Percentiles rank a stretch among this genome's conserved stretches.
phyloP scores from a whole-genome alignment of 1,140 invertebrate species.

The Piezodorus guildinii region DNA sequence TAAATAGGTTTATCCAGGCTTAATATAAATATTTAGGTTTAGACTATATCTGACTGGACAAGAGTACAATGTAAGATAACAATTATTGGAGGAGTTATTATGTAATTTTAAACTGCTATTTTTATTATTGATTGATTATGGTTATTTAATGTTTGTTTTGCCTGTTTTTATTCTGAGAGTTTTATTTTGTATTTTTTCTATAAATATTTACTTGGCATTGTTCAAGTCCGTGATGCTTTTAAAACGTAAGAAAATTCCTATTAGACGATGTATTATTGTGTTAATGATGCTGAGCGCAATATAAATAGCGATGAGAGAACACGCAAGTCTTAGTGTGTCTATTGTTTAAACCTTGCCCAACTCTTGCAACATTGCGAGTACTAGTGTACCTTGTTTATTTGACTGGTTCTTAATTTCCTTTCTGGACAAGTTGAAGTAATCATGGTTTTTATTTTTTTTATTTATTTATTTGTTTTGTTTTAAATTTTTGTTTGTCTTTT shows the following conservation, averaged over 20 bases:
- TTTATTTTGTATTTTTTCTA: conserved; percentile 29
- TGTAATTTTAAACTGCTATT: conserved; percentile 28
- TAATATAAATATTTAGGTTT: conserved; percentile 30
- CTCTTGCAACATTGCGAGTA: conserved; percentile 29
- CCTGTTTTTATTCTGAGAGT: conserved; percentile 29
- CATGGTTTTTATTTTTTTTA: conserved; percentile 20
- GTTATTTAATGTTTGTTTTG: conserved; percentile 27
- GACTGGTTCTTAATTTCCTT: neutral
- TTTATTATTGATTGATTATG: conserved; percentile 28
- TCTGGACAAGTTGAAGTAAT: conserved; percentile 29
- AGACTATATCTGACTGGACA: conserved; percentile 28
- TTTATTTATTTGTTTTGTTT: conserved; percentile 19
- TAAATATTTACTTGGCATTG: conserved; percentile 26
- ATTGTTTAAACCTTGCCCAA: conserved; percentile 9
- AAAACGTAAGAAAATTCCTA: conserved; percentile 39
- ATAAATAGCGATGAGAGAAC: conserved; percentile 28
- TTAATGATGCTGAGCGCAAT: conserved; percentile 25
- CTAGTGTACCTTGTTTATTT: conserved; percentile 16
- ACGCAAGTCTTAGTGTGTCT: conserved; percentile 15
- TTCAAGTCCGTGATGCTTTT: conserved; percentile 28
- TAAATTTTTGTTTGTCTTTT: conserved; percentile 10
- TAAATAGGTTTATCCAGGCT: conserved; percentile 29
- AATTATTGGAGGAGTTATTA: conserved; percentile 28
- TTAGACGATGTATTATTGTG: conserved; percentile 30
- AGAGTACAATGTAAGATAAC: conserved; percentile 30